A percentile compares a stretch with the other conserved stretches of the same genome.
Conservation (phyloP, 2,113 vertebrate genomes). For the Eulemur rufifrons region DNA sequence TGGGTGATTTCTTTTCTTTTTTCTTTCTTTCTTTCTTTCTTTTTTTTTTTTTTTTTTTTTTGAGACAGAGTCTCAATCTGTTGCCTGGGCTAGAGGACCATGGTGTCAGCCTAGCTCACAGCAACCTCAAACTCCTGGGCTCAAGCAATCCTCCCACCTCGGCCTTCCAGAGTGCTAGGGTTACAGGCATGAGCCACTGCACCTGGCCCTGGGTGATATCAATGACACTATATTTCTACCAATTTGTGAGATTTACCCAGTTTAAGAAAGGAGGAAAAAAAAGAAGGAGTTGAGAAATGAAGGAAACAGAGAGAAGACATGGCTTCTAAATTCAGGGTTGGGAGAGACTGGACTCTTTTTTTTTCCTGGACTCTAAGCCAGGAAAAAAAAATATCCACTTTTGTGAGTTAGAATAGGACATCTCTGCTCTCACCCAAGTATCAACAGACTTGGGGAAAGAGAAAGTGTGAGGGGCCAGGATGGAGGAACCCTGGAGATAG, state of each 20-base stretch:
- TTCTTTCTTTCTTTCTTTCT: no score
- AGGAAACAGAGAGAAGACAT: neutral
- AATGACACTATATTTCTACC: neutral
- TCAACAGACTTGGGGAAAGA: neutral
- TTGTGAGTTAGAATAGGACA: neutral
- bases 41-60: no score
- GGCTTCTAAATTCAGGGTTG: constrained; percentile 23
- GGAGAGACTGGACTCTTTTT: neutral
- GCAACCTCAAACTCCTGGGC: no score
- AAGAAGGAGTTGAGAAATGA: constrained; percentile 10
- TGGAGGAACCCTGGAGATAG: neutral
- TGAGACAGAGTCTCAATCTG: no score
- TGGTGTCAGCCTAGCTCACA: no score
- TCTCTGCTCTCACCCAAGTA: constrained; percentile 13
- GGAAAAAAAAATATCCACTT: neutral
- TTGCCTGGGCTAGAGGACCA: no score
- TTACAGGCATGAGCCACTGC: no score
- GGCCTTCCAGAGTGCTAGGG: no score
- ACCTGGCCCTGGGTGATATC: neutral
- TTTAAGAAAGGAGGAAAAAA: constrained; percentile 27
- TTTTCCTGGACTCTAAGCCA: neutral
- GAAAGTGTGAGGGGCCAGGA: neutral
- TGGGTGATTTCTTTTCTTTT: neutral
- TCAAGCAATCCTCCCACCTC: no score
- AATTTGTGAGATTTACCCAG: neutral